Base-by-base conservation (phyloP, 2,113 vertebrate genomes). In the Periophthalmus modestus region DNA sequence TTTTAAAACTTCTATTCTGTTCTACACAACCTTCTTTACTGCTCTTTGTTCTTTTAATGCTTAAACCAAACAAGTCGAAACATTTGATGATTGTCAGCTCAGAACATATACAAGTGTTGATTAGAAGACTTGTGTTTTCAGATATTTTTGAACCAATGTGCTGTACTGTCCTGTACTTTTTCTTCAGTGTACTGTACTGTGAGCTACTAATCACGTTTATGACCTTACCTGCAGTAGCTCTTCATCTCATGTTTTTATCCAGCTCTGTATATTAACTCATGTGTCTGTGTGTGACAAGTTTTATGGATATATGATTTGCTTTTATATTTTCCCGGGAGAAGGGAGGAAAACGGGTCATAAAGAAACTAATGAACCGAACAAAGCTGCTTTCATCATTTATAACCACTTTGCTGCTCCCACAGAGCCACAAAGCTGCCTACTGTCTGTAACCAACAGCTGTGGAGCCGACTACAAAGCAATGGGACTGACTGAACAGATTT, bases 401-500 rank as follows among this genome's bases (percentile, higher is more conserved):
- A 65, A 65, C 62, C 62, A 65, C 34, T 65, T 65, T 39, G 62
- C 34, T 12, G 33, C 18, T 65, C 10, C 18, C 34, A 65, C 34
- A 65, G 61, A 36, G 74, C 61, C 62, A 36, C 50, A 68, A 55
- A 81, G 74, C 68, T 50, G 16, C 23, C 21, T 36, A 75, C 74
- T 73, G 80, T 34, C 24, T 28, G 57, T 59, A 59, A 28, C 57
- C 57, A 59, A 78, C 78, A 77, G 77, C 55, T 36, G 54, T 34
- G 65, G 73, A 24, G 61, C 18, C 71, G 73, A 52, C 79, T 61
- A 67, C 68, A 82, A 65, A 78, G 48, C 76, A 73, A 67, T 66
- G 68, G 78, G 15, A 55, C 72, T 77, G 82, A 80, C 82, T 82
- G 80, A 66, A 61, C 71, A 75, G 66, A 70, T 78, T 77, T 76